Conservation (phyloP, 2,113 vertebrate species). For the Stigmatopora argus region DNA sequence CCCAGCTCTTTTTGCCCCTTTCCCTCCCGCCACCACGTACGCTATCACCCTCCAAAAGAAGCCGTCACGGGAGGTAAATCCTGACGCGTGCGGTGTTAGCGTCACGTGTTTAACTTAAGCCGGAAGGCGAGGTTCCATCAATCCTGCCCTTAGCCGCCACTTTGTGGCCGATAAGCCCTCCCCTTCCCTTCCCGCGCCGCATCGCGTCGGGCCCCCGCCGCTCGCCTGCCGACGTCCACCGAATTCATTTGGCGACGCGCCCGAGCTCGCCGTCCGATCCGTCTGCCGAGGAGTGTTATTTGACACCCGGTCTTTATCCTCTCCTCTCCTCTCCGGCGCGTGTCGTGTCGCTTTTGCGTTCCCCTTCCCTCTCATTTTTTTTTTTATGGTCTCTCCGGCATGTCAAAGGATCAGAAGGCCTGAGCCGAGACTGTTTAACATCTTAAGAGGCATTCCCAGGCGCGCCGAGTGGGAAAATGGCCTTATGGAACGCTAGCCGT, state of each 20-base stretch:
- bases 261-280: constrained; percentile 47
- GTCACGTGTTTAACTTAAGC: constrained; percentile 52
- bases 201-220: constrained; percentile 33
- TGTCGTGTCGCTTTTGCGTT: constrained; percentile 41
- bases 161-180: constrained; percentile 32
- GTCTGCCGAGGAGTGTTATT: constrained; percentile 54
- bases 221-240: constrained; percentile 21
- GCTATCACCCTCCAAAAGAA: background rate
- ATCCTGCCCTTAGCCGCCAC: constrained; percentile 45
- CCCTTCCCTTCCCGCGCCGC: no score
- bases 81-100: constrained; percentile 26
- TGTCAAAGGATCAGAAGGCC: constrained; percentile 57
- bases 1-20: no score
- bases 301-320: constrained; percentile 49
- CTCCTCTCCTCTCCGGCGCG: constrained; percentile 56
- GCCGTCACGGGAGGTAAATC: background rate
- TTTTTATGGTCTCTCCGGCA: constrained; percentile 19
- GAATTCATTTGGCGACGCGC: constrained; percentile 46
- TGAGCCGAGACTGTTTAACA: constrained; percentile 49
- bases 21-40: no score
- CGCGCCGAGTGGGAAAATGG: background rate
- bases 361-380: constrained; percentile 4
- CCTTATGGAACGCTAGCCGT: background rate
- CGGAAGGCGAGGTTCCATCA: constrained; percentile 42
- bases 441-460: constrained; percentile 39